phyloP scores from a whole-genome alignment of 2,888 invertebrate genomes.

The Blastobasis adustella region DNA sequence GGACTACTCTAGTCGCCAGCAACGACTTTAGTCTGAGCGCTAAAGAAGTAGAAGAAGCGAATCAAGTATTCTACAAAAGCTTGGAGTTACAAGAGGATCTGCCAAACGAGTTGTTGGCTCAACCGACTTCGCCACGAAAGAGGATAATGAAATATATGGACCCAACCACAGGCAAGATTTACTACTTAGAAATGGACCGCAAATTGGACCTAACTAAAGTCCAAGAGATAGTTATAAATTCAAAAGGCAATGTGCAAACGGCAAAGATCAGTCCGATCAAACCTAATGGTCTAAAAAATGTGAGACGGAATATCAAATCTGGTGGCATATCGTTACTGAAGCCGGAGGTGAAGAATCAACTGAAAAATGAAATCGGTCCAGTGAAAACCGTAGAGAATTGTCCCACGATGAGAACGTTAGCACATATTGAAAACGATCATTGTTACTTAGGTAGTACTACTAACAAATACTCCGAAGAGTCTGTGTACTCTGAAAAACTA shows the following conservation, averaged over 20 bases:
- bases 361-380: constrained; percentile 28
- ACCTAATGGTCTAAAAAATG: constrained; percentile 43
- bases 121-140: constrained; percentile 37
- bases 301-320: constrained; percentile 32
- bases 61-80: neutral
- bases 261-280: constrained; percentile 54
- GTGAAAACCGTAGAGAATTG: constrained; percentile 13
- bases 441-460: constrained; percentile 39
- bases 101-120: constrained; percentile 33
- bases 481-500: too few relatives aligned
- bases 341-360: constrained; percentile 44
- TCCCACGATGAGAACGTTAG: constrained; percentile 19
- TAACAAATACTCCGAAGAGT: too few relatives aligned
- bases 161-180: constrained; percentile 57
- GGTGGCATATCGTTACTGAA: constrained; percentile 42
- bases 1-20: neutral
- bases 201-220: constrained; percentile 52
- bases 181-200: constrained; percentile 61
- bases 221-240: constrained; percentile 59
- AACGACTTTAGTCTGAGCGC: neutral
- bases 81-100: constrained; percentile 15
- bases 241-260: constrained; percentile 33
- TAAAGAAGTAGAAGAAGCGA: neutral
- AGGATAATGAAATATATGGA: constrained; percentile 63
- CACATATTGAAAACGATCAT: constrained; percentile 61